These are phyloP conservation scores for Neocrepidodera transversa DNA, from an alignment of 2,888 invertebrate species.

Conservation along the genomic window DNA sequence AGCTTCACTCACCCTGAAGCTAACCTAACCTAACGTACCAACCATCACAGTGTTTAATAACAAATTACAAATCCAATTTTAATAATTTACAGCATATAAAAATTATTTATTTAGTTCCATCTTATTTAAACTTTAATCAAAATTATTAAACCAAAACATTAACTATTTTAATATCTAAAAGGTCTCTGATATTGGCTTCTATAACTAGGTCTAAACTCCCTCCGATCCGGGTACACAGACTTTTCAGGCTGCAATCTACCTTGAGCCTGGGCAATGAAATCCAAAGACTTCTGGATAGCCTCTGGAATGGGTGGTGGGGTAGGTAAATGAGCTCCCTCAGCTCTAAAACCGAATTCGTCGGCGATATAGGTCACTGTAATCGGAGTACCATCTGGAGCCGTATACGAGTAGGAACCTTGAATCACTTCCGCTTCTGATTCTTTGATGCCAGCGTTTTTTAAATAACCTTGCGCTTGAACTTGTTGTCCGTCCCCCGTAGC, in stretches of 20 bases:
- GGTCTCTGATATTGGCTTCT: slow-evolving; percentile 42
- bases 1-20: no score
- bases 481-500: slow-evolving; percentile 80
- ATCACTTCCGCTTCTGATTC: slow-evolving; percentile 76
- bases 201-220: slow-evolving; percentile 31
- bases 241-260: slow-evolving; percentile 36
- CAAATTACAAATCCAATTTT: no score
- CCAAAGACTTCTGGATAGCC: slow-evolving; percentile 69
- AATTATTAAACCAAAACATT: not conserved
- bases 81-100: no score
- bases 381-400: slow-evolving; percentile 73
- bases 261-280: slow-evolving; percentile 49
- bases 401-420: slow-evolving; percentile 78
- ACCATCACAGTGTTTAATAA: no score
- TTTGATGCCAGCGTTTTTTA: slow-evolving; percentile 74
- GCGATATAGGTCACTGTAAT: slow-evolving; percentile 72
- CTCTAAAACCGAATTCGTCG: slow-evolving; percentile 81
- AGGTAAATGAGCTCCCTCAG: slow-evolving; percentile 78
- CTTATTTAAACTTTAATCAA: not conserved
- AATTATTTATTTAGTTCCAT: not conserved
- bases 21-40: no score
- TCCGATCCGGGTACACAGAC: slow-evolving; percentile 37
- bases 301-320: slow-evolving; percentile 78
- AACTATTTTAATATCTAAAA: slow-evolving; percentile 3
- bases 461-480: slow-evolving; percentile 78